Percentiles rank a stretch among this genome's conserved stretches.
These are phyloP conservation scores for Brachynemurus nebulosus DNA, from an alignment of 2,888 invertebrate species.

Conservation along the genomic window DNA sequence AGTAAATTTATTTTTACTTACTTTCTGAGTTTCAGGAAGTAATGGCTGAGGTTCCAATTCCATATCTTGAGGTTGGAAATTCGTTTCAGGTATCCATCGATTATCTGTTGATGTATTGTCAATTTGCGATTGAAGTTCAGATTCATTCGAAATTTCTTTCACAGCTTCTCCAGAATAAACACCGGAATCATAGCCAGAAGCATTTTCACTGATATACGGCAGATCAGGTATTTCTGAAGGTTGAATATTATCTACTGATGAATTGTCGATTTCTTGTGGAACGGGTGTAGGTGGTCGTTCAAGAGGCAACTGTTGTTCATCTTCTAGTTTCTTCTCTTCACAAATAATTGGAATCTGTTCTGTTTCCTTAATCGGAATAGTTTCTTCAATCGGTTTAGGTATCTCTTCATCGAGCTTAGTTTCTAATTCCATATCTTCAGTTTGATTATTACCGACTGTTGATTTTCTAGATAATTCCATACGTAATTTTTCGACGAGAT, in stretches of 20 bases:
- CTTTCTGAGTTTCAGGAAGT: background rate
- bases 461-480: slow-evolving; percentile 57
- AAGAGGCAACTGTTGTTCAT: background rate
- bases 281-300: background rate
- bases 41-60: slow-evolving; percentile 1
- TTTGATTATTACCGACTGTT: slow-evolving; percentile 32
- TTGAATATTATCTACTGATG: background rate
- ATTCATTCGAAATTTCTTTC: background rate
- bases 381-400: slow-evolving; percentile 24
- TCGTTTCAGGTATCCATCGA: background rate
- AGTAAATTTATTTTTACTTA: background rate
- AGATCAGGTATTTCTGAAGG: background rate
- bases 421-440: slow-evolving; percentile 9
- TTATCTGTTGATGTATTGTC: background rate
- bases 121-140: background rate
- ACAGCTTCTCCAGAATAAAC: background rate
- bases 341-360: background rate
- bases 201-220: background rate
- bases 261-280: background rate
- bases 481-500: slow-evolving; percentile 70
- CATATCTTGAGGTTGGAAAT: slow-evolving; percentile 6
- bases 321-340: background rate
- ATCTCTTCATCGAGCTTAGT: slow-evolving; percentile 15
- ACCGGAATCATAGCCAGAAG: background rate
- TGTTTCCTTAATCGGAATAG: slow-evolving; percentile 24